A percentile compares a stretch with the other conserved stretches of the same genome.
Conservation (phyloP, 2,888 invertebrate species). For the Ophion ellenae region DNA sequence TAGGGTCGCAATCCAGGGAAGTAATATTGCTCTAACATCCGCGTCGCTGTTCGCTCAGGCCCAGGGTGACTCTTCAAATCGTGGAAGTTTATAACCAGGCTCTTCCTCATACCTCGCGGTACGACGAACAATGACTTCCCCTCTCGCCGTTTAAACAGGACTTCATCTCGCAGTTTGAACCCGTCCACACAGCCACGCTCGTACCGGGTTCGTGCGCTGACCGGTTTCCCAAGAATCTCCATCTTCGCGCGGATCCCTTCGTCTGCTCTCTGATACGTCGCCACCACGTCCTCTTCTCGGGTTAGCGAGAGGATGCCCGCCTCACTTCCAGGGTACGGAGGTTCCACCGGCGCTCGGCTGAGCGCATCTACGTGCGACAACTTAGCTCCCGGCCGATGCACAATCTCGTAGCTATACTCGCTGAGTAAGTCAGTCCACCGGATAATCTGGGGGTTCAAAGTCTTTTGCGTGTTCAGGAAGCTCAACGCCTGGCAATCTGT, state of each 20-base stretch:
- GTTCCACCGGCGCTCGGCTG: constrained; percentile 64
- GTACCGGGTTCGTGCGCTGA: background rate
- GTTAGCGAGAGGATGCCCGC: no score
- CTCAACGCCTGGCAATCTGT: background rate
- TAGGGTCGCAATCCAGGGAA: no score
- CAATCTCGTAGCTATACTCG: constrained; percentile 61
- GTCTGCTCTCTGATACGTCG: no score
- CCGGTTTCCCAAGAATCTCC: background rate
- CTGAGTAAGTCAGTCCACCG: constrained; percentile 11
- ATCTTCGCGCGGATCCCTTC: no score
- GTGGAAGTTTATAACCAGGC: no score
- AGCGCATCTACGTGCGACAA: constrained; percentile 64
- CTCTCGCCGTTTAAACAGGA: no score
- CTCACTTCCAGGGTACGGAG: no score
- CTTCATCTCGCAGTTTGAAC: background rate
- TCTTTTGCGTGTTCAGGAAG: background rate
- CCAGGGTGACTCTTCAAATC: no score
- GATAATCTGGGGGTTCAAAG: constrained; percentile 14
- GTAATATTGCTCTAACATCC: no score
- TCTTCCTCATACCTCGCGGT: no score
- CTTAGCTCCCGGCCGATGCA: constrained; percentile 66
- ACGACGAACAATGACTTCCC: no score
- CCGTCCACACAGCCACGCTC: background rate
- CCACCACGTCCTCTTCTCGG: no score
- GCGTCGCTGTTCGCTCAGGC: background rate